Percentiles rank a stretch among this genome's conserved stretches.
Evolutionary conservation across 2,888 invertebrate species (phyloP).

Genomic region (Nomada flava): DNA sequence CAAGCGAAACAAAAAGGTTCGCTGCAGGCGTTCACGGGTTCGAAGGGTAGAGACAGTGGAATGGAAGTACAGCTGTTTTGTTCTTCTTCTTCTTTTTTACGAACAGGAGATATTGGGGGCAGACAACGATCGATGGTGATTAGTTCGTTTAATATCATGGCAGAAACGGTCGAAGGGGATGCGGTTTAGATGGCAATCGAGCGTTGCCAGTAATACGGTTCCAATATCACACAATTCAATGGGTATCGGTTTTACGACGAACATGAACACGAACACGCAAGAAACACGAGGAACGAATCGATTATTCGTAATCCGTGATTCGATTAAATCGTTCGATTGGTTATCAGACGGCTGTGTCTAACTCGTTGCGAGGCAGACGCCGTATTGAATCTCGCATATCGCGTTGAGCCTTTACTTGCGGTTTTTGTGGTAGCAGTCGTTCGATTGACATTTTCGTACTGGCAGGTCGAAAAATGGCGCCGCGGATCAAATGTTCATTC

Average conservation of each 20-base stretch:
- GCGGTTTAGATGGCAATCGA: conserved; percentile 4
- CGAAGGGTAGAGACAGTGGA: neutral
- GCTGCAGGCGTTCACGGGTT: neutral
- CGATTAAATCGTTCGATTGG: conserved; percentile 27
- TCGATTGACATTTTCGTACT: conserved; percentile 19
- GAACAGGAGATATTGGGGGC: conserved; percentile 30
- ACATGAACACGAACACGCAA: conserved; percentile 1
- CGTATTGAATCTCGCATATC: conserved; percentile 5
- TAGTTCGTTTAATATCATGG: neutral
- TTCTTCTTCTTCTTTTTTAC: neutral
- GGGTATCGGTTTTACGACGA: conserved; percentile 28
- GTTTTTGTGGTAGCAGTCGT: neutral
- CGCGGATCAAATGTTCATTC: too few relatives aligned
- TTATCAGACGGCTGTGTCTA: conserved; percentile 1
- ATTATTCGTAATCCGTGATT: conserved; percentile 21
- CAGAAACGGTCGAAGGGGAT: neutral
- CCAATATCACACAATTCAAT: conserved; percentile 18
- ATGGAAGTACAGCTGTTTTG: neutral
- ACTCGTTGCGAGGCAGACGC: conserved; percentile 7
- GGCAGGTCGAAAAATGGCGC: conserved; percentile 1
- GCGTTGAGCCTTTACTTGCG: neutral
- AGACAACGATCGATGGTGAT: neutral
- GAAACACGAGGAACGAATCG: conserved; percentile 44
- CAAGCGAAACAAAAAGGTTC: conserved; percentile 51
- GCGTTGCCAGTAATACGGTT: conserved; percentile 5